A percentile compares a stretch with the other conserved stretches of the same genome.
Evolutionary conservation across 1,140 invertebrate species (phyloP).

Genomic region (Ditylenchus dipsaci): DNA sequence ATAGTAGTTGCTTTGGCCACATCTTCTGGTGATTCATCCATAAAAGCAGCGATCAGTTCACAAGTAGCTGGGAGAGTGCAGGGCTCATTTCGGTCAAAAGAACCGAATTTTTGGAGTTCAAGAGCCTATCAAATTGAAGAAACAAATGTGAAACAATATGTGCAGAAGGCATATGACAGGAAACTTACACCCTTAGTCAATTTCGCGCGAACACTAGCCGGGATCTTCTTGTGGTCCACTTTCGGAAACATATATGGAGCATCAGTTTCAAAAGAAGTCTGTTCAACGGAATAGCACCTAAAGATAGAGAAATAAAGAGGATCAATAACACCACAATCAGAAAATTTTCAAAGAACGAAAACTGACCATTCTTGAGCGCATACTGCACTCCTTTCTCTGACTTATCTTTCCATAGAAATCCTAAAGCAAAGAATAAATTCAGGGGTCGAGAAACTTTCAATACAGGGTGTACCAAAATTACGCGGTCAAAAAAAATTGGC

Average conservation of each 20-base stretch:
- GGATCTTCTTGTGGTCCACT: slow-evolving; percentile 82
- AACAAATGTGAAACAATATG: neutral
- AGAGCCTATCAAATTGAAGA: slow-evolving; percentile 56
- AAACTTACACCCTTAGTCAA: slow-evolving; percentile 70
- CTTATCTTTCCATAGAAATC: slow-evolving; percentile 88
- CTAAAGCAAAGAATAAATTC: no score
- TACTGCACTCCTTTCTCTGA: slow-evolving; percentile 80
- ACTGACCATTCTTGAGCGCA: slow-evolving; percentile 70
- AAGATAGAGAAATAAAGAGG: no score
- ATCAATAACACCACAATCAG: no score
- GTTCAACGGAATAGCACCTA: slow-evolving; percentile 71
- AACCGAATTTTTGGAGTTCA: slow-evolving; percentile 70
- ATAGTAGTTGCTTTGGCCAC: slow-evolving; percentile 84
- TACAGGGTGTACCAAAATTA: slow-evolving; percentile 2
- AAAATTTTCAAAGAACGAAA: no score
- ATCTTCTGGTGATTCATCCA: slow-evolving; percentile 78
- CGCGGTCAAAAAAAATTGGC: neutral
- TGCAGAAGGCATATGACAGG: slow-evolving; percentile 10
- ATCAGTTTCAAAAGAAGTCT: slow-evolving; percentile 83
- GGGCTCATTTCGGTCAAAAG: slow-evolving; percentile 93
- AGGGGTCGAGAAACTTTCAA: no score
- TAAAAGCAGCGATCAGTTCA: slow-evolving; percentile 85
- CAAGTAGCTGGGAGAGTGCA: slow-evolving; percentile 85
- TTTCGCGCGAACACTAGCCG: slow-evolving; percentile 75
- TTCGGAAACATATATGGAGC: slow-evolving; percentile 94